phyloP scores from a whole-genome alignment of 2,113 vertebrate species.

The Chaetorhynchus papuensis region DNA sequence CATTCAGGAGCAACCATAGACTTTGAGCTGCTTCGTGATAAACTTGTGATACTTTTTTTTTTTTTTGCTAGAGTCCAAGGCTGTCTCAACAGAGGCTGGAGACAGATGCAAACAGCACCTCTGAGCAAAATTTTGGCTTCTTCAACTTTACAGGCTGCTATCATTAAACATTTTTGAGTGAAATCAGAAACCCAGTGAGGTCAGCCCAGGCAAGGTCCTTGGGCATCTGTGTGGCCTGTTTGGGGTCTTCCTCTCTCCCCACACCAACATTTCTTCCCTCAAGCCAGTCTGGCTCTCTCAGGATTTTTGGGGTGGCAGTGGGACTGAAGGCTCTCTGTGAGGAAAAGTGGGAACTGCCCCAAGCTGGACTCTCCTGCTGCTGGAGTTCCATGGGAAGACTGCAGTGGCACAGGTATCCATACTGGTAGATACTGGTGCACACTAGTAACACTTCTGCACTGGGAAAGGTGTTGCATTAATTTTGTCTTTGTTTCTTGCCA shows the following conservation, averaged over 20 bases:
- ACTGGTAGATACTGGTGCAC: background rate
- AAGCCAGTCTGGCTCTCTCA: background rate
- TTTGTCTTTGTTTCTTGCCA: background rate
- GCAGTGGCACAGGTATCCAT: too few species aligned
- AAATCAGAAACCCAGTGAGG: background rate
- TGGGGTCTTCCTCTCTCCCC: background rate
- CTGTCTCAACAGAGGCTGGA: background rate
- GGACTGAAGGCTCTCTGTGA: background rate
- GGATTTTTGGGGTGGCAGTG: background rate
- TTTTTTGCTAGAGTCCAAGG: background rate
- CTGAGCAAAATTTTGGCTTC: background rate
- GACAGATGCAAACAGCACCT: background rate
- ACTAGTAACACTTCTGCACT: background rate
- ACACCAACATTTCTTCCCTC: background rate
- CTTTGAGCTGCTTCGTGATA: background rate
- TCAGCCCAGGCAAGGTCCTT: background rate
- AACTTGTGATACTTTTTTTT: background rate
- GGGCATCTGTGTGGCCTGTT: rapidly evolving
- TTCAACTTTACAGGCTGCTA: background rate
- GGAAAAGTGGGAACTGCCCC: background rate
- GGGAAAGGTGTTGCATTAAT: background rate
- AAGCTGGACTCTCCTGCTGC: background rate
- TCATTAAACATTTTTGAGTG: background rate
- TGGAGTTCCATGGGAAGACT: background rate
- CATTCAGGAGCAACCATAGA: rapidly evolving